These are phyloP conservation scores for Gallinago stenura DNA, from an alignment of 2,797 vertebrate genomes.

Conservation along the genomic window DNA sequence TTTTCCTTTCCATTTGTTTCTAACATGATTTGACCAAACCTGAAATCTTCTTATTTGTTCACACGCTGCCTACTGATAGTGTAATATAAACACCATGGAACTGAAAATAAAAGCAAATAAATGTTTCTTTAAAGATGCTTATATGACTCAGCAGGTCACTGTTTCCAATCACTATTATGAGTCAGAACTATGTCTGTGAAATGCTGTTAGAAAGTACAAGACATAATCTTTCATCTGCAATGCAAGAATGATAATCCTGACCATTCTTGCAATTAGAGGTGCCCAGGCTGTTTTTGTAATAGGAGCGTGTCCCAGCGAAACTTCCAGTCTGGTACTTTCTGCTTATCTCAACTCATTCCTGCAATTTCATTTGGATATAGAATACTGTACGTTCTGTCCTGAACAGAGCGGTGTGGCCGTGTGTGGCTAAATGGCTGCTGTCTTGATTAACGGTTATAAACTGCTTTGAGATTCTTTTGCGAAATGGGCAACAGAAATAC, in stretches of 20 bases:
- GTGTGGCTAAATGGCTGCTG: neutral
- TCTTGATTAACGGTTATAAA: rapidly evolving
- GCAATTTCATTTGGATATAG: neutral
- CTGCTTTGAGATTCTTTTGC: neutral
- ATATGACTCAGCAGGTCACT: slow-evolving; percentile 34
- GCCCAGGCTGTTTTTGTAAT: neutral
- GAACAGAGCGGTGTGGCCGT: neutral
- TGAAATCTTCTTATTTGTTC: neutral
- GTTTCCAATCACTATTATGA: slow-evolving; percentile 16
- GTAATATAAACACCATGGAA: neutral
- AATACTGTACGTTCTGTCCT: neutral
- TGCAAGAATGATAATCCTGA: neutral
- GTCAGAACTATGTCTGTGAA: slow-evolving; percentile 10
- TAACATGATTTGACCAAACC: neutral
- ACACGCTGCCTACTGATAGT: neutral
- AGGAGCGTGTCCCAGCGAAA: neutral
- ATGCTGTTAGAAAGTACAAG: neutral
- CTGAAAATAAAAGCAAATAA: slow-evolving; percentile 24
- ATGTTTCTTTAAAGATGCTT: neutral
- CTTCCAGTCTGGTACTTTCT: neutral
- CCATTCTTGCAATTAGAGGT: neutral
- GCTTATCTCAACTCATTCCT: neutral
- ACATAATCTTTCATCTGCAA: neutral
- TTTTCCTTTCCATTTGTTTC: neutral
- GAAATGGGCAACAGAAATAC: neutral